Percentiles rank a stretch among this genome's conserved stretches.
Conservation (phyloP, 2,888 invertebrate species). For the Adela reaumurella region DNA sequence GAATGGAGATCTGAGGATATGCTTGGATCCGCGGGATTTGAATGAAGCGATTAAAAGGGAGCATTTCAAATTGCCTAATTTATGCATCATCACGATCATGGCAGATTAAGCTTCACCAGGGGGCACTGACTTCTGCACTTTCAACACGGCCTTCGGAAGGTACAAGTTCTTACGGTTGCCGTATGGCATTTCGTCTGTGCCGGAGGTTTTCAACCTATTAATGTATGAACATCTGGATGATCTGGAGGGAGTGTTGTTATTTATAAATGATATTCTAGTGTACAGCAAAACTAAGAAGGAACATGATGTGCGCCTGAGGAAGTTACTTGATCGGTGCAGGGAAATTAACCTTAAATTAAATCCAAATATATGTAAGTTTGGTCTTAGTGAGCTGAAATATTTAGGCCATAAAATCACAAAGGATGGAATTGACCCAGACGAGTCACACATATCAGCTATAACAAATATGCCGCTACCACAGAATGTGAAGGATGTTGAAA, state of each 20-base stretch:
- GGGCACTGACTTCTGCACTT: slow-evolving; percentile 13
- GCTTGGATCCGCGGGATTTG: slow-evolving; percentile 15
- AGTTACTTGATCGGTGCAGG: slow-evolving; percentile 4
- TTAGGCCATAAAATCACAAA: slow-evolving; percentile 4
- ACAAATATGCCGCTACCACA: slow-evolving; percentile 13
- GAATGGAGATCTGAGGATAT: slow-evolving; percentile 10
- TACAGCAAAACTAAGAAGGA: slow-evolving; percentile 4
- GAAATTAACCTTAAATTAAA: slow-evolving; percentile 4
- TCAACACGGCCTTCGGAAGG: slow-evolving; percentile 14
- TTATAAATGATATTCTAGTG: slow-evolving; percentile 5
- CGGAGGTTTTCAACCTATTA: slow-evolving; percentile 14
- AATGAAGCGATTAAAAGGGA: slow-evolving; percentile 13
- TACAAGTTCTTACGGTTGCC: slow-evolving; percentile 14
- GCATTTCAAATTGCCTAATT: slow-evolving; percentile 12
- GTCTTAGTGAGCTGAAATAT: slow-evolving; percentile 4
- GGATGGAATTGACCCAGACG: slow-evolving; percentile 9
- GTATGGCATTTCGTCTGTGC: slow-evolving; percentile 13
- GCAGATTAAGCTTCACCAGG: slow-evolving; percentile 9
- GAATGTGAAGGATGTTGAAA: slow-evolving; percentile 11
- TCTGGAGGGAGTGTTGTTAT: slow-evolving; percentile 5
- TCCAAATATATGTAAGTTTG: slow-evolving; percentile 2
- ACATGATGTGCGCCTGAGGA: slow-evolving; percentile 5
- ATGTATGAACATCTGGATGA: slow-evolving; percentile 9
- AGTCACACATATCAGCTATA: slow-evolving; percentile 11
- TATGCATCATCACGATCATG: slow-evolving; percentile 11